Conservation (phyloP, 1,140 invertebrate genomes). For the Olivierus martensii region DNA sequence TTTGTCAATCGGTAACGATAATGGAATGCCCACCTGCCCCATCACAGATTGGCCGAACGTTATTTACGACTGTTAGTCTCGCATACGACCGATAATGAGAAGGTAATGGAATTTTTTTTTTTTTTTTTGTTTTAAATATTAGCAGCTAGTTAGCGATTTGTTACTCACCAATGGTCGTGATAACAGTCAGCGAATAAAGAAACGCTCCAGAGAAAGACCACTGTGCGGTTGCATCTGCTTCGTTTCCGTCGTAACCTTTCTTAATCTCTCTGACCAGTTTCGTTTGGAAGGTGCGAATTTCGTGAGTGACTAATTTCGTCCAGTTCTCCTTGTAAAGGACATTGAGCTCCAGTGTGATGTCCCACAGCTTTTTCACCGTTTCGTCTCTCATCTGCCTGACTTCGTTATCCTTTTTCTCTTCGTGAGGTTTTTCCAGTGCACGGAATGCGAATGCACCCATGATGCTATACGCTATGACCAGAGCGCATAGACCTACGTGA, state of each 20-base stretch:
- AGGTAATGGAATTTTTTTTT: no score
- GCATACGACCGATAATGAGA: no score
- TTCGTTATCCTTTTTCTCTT: conserved; percentile 56
- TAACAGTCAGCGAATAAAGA: conserved; percentile 94
- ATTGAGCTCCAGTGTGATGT: conserved; percentile 46
- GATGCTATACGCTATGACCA: conserved; percentile 77
- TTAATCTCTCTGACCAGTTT: conserved; percentile 68
- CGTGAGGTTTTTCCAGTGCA: conserved; percentile 54
- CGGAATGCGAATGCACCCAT: conserved; percentile 74
- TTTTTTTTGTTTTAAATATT: no score
- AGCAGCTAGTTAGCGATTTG: no score
- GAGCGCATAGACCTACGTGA: conserved; percentile 68
- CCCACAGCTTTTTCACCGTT: conserved; percentile 64
- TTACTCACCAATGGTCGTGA: conserved; percentile 85
- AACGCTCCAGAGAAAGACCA: conserved; percentile 84
- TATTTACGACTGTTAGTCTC: no score
- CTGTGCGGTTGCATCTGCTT: conserved; percentile 55
- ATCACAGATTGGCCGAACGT: no score
- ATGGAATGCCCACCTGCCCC: no score
- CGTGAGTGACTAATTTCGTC: conserved; percentile 37
- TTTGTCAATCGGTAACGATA: no score
- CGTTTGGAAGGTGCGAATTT: conserved; percentile 52
- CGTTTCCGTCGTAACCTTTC: conserved; percentile 81
- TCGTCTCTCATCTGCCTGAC: conserved; percentile 54
- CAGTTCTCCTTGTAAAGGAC: conserved; percentile 56